Percentiles rank a stretch among this genome's conserved stretches.
Evolutionary conservation across 2,888 invertebrate genomes (phyloP).

Genomic region (Noctuana brunneofusca): DNA sequence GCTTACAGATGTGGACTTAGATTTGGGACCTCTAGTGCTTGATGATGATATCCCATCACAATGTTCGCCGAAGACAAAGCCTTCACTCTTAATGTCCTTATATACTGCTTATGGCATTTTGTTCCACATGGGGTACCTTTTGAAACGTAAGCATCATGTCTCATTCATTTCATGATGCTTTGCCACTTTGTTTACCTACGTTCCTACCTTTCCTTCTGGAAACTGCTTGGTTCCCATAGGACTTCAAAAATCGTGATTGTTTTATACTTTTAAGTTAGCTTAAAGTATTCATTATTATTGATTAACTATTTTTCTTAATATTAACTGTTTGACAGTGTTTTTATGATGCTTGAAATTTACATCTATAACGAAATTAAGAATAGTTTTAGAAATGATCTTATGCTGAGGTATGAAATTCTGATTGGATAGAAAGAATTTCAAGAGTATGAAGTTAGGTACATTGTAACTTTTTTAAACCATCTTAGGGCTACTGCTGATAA

Average conservation of each 20-base stretch:
- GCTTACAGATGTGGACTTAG: conserved; percentile 77
- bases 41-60: conserved; percentile 61
- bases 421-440: too few relatives aligned
- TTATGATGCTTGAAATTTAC: too few relatives aligned
- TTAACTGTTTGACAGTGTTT: too few relatives aligned
- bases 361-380: too few relatives aligned
- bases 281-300: neutral
- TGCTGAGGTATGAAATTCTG: too few relatives aligned
- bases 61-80: conserved; percentile 56
- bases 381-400: too few relatives aligned
- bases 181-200: conserved; percentile 21
- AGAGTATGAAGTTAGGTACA: too few relatives aligned
- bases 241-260: neutral
- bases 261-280: neutral
- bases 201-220: conserved; percentile 3
- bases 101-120: conserved; percentile 78
- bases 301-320: neutral
- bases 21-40: conserved; percentile 71
- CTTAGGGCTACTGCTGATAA: too few relatives aligned
- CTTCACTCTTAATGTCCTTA: conserved; percentile 72
- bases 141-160: conserved; percentile 77
- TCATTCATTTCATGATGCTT: conserved; percentile 44
- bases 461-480: too few relatives aligned
- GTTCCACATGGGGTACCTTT: conserved; percentile 77
- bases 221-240: conserved; percentile 3